Base-by-base conservation (phyloP, 2,797 vertebrate genomes). In the Acrocephalus scirpaceus region DNA sequence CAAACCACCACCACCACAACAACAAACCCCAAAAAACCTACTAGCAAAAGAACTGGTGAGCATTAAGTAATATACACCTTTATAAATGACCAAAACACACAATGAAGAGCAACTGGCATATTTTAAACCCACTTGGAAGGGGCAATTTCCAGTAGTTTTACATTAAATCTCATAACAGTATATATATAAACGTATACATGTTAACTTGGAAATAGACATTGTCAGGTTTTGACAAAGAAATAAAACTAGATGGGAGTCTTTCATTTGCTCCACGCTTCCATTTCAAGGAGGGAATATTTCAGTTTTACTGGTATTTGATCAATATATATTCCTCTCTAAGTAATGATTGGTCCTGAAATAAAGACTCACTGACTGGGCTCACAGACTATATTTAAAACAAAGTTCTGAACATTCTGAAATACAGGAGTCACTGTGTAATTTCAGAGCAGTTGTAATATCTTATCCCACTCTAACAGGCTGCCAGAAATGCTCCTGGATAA, bases 361-460 rank as follows among this genome's bases (percentile, higher is more conserved):
- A 92, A 74, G 75, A 77, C 51, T 88, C 10, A 8, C 87, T 73
- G 32, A 53, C 88, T 88, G 48, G 81, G 78, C 73, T 95, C 74
- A 94, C 56, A 57, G 85, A 69, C 91, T 97, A 93, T 96, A 95
- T 96, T 95, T 96, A 95, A 92, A 95, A 70, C 62, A 73, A 70
- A 94, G 79, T 95, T 95, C 95, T 93, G 96, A 97, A 97, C 96
- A 96, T 96, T 97, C 92, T 94, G 94, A 96, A 95, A 96, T 94
- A 64, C 74, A 64, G 14, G 77, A 92, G 88, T 95, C 96, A 95
- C 20, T 80, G 47, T 80, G 73, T 86, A 90, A 89, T 95, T 97
- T 92, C 94, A 95, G 92, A 95, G 75, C 91, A 89, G 89, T 87
- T 95, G 92, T 96, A 95, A 70, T 84, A 86, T 47, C 79, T 94